A percentile compares a stretch with the other conserved stretches of the same genome.
Evolutionary conservation across 2,113 vertebrate species (phyloP).

Genomic region (Rhinolophus ferrumequinum): DNA sequence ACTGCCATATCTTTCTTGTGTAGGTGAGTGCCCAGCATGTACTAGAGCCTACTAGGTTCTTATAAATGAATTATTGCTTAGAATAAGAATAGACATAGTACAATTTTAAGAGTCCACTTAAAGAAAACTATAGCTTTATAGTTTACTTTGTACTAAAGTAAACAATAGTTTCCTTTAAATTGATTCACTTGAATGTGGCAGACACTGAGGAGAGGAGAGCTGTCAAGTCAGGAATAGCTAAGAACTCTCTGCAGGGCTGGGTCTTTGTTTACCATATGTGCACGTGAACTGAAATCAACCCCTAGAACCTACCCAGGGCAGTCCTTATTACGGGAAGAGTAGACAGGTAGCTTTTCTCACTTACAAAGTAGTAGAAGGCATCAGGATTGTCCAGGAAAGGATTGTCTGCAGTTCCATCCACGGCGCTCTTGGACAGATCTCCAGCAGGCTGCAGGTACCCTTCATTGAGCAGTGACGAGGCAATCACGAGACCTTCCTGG

Average conservation of each 20-base stretch:
- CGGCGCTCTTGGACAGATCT: constrained; percentile 90
- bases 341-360: constrained; percentile 67
- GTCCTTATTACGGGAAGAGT: neutral
- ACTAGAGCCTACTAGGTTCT: neutral
- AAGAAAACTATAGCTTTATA: neutral
- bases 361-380: constrained; percentile 97
- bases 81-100: neutral
- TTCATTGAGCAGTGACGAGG: constrained; percentile 93
- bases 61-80: constrained; percentile 20
- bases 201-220: neutral
- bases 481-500: constrained; percentile 92
- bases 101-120: neutral
- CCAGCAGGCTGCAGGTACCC: constrained; percentile 95
- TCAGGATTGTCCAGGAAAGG: constrained; percentile 90
- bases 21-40: neutral
- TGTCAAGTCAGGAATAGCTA: neutral
- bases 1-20: neutral
- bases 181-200: neutral
- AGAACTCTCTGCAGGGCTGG: neutral
- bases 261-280: neutral
- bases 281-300: neutral
- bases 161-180: neutral
- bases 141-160: neutral
- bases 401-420: constrained; percentile 85
- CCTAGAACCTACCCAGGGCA: neutral